These are phyloP conservation scores for Aspidiotus rigidus DNA, from an alignment of 2,888 invertebrate species.

Conservation along the genomic window DNA sequence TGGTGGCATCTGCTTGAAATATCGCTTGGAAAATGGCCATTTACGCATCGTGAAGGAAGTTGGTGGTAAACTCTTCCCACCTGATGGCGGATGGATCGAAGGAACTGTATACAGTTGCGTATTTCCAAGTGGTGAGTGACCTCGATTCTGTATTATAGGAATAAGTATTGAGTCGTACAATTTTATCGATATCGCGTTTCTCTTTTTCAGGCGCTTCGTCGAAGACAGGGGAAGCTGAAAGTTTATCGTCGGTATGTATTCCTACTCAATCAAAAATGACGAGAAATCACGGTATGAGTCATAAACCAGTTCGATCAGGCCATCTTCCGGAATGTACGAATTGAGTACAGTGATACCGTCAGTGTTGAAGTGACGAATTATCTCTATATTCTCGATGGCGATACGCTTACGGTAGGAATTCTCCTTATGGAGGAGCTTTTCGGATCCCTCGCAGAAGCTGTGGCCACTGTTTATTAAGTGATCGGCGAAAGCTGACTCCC, in stretches of 20 bases:
- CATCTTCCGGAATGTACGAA: no score
- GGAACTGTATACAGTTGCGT: conserved; percentile 2
- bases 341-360: no score
- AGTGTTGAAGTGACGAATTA: no score
- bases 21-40: neutral
- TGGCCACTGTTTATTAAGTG: no score
- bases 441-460: neutral
- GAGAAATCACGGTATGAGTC: no score
- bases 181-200: conserved; percentile 1
- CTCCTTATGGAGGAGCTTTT: neutral
- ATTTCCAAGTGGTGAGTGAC: conserved; percentile 2
- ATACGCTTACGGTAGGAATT: neutral
- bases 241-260: conserved; percentile 1
- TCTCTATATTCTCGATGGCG: no score
- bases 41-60: neutral
- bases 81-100: conserved; percentile 3
- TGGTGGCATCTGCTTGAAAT: neutral
- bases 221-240: conserved; percentile 2
- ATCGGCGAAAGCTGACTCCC: no score
- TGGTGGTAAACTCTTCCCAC: neutral
- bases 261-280: neutral
- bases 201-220: conserved; percentile 2
- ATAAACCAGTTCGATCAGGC: no score
- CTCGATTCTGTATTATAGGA: conserved; percentile 1
- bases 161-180: neutral